A percentile compares a stretch with the other conserved stretches of the same genome.
phyloP scores from a whole-genome alignment of 2,888 invertebrate genomes.

The Syrista parreyssii region DNA sequence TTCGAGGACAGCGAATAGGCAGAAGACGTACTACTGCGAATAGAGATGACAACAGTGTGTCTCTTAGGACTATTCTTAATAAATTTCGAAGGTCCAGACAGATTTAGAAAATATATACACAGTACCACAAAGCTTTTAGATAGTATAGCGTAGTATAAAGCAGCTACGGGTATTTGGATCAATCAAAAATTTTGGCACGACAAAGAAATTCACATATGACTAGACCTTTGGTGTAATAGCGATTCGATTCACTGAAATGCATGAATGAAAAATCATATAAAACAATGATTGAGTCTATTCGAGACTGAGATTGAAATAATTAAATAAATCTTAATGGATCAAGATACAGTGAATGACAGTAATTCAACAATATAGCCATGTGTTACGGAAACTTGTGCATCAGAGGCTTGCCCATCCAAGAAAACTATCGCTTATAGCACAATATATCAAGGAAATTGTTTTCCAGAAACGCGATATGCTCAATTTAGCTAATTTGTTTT shows the following conservation, averaged over 20 bases:
- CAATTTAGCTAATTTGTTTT: slow-evolving; percentile 8
- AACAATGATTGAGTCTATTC: neutral
- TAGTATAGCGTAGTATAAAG: neutral
- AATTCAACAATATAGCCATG: neutral
- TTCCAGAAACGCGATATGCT: slow-evolving; percentile 6
- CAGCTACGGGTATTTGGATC: neutral
- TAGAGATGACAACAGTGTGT: neutral
- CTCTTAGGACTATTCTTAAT: neutral
- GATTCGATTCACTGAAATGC: neutral
- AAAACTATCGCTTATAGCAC: neutral
- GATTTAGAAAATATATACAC: neutral
- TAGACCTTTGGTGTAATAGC: too few relatives aligned
- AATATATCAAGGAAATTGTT: slow-evolving; percentile 3
- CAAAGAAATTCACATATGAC: neutral
- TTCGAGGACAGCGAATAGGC: neutral
- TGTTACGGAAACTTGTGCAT: neutral
- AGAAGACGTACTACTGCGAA: slow-evolving; percentile 25
- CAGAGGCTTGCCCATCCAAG: neutral
- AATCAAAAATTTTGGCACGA: too few relatives aligned
- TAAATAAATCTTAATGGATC: neutral
- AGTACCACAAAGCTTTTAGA: neutral
- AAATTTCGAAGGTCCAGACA: neutral
- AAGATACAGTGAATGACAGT: neutral
- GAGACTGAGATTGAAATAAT: neutral
- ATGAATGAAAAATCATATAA: neutral